Percentiles rank a stretch among this genome's conserved stretches.
Conservation (phyloP, 2,797 vertebrate species). For the Thripadectes ignobilis region DNA sequence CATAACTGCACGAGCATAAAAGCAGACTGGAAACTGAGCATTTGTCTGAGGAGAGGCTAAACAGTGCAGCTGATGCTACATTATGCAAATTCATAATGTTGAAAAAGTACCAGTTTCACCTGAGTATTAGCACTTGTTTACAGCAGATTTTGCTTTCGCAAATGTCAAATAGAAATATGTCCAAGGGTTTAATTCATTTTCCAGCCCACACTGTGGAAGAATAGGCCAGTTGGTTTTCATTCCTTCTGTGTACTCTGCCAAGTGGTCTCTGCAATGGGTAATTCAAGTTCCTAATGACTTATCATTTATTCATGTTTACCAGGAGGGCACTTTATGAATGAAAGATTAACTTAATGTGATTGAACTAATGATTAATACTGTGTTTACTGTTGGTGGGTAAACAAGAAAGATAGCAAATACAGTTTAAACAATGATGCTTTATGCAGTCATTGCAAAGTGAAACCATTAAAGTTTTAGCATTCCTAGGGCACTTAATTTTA, state of each 20-base stretch:
- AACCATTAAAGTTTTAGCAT: constrained; percentile 9
- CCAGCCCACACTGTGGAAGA: not conserved
- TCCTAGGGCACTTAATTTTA: not conserved
- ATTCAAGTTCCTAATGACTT: constrained; percentile 47
- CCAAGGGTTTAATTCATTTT: constrained; percentile 50
- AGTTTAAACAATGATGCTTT: not conserved
- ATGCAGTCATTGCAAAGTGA: not conserved
- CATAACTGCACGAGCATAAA: not conserved
- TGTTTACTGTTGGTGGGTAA: not conserved
- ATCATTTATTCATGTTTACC: constrained; percentile 69
- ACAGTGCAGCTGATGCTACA: not conserved
- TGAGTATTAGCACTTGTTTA: not conserved
- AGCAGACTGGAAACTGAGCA: not conserved
- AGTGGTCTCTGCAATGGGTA: constrained; percentile 42
- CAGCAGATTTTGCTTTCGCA: not conserved
- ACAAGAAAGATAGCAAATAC: not conserved
- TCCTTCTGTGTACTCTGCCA: not conserved
- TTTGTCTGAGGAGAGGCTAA: not conserved
- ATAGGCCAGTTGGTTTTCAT: not conserved
- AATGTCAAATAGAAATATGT: not conserved
- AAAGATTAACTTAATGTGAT: constrained; percentile 44
- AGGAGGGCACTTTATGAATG: constrained; percentile 40
- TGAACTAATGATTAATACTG: constrained; percentile 41
- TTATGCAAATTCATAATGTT: not conserved
- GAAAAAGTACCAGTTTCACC: not conserved